phyloP scores from a whole-genome alignment of 2,113 vertebrate genomes.

The Bungarus multicinctus region DNA sequence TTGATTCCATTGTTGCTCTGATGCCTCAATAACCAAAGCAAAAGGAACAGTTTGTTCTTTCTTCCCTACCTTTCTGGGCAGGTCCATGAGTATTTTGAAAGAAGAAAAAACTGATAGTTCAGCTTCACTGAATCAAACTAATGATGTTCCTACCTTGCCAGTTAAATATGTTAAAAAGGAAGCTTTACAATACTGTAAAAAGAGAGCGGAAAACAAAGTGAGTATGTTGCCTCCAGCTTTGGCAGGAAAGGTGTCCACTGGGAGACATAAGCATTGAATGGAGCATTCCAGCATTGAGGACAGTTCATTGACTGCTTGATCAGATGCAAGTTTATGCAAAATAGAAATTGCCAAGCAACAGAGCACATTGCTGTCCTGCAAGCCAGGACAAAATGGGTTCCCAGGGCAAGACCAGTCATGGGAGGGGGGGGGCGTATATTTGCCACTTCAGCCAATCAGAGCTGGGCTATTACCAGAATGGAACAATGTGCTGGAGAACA shows the following conservation, averaged over 20 bases:
- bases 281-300: background rate
- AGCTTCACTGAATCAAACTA: background rate
- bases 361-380: background rate
- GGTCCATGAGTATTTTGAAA: background rate
- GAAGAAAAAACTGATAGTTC: background rate
- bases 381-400: background rate
- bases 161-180: background rate
- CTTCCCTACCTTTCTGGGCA: background rate
- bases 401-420: background rate
- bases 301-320: background rate
- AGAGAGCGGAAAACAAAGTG: background rate
- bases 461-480: background rate
- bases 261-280: background rate
- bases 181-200: background rate
- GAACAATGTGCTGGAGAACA: background rate
- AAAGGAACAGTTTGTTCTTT: background rate
- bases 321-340: background rate
- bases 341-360: background rate
- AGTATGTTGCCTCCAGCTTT: background rate
- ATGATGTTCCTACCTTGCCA: background rate
- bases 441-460: background rate
- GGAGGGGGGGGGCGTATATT: background rate
- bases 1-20: background rate
- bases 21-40: background rate
- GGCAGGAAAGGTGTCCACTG: background rate